Evolutionary conservation across 2,888 invertebrate genomes (phyloP).

Genomic region (Priocnemis perturbator): DNA sequence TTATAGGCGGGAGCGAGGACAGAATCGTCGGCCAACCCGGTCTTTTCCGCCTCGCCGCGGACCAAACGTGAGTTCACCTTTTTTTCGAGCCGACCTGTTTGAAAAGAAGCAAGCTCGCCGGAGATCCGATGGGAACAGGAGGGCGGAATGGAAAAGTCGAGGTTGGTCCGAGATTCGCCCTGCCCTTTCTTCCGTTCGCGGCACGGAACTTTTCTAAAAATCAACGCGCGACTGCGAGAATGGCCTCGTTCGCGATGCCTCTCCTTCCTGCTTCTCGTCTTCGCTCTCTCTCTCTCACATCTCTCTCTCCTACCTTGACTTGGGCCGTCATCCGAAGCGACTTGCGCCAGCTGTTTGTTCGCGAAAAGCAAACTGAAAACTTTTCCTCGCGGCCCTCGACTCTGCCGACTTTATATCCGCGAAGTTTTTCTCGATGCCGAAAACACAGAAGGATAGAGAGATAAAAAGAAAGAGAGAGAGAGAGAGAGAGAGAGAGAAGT

Average conservation of each 20-base stretch:
- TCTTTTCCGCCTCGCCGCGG: no score
- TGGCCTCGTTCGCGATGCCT: neutral
- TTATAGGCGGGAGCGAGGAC: no score
- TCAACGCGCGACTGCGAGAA: neutral
- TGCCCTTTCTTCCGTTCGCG: neutral
- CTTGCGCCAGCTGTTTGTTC: slow-evolving; percentile 52
- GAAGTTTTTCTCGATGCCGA: neutral
- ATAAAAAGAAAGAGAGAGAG: neutral
- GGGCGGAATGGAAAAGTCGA: neutral
- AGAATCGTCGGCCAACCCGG: no score
- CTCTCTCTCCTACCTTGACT: slow-evolving; percentile 10
- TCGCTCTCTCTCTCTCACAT: slow-evolving; percentile 6
- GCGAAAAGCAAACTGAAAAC: slow-evolving; percentile 58
- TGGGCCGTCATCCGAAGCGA: slow-evolving; percentile 27
- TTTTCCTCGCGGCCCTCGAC: slow-evolving; percentile 42
- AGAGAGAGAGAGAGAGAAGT: no score
- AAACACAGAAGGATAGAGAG: neutral
- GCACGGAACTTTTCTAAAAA: slow-evolving; percentile 27
- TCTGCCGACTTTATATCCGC: slow-evolving; percentile 32
- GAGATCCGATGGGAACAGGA: no score
- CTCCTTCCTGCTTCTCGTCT: neutral
- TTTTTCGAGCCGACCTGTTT: no score
- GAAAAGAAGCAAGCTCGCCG: no score
- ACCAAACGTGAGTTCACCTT: no score
- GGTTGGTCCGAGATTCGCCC: neutral